Evolutionary conservation across 2,888 invertebrate species (phyloP), one percentile per base, ranked within the genome.

Genomic region (Clunio marinus): DNA sequence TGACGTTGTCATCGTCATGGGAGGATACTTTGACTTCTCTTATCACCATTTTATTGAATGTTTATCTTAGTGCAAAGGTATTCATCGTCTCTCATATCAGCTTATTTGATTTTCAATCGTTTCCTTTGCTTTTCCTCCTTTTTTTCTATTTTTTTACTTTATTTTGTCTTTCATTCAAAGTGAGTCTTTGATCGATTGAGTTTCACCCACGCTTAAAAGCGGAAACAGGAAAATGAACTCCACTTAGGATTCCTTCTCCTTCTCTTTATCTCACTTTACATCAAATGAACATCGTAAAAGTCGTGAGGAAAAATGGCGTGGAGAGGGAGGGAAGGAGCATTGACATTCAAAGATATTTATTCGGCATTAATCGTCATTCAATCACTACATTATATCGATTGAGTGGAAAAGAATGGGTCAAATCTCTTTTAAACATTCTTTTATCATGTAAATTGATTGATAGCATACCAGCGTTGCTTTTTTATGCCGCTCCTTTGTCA

Each of bases 371-470:
- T 57, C 57, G 57, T 27, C 57, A 57, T 57, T 57, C 27, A 57
- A 57, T 24, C 57, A 57, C 57, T 57, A 27, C 57, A 57, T 57
- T 57, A 57, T 57, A n/a, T 7, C 27, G 57, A 57, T 57, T 59
- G 28, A 28, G 35, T 7, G 59, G n/a, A 28, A n/a, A 46, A 46
- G 65, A 51, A 65, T 20, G n/a, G 28, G 35, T 55, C 55, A 55
- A 55, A 55, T 55, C 55, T 15, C n/a, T 22, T 22, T 55, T 13
- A 22, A 51, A 51, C 45, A 65, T 65, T 35, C 46, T 66, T 66
- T 66, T 66, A 66, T 66, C 66, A 66, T 66, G 66, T 55, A 66
- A 66, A 66, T 66, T 66, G 66, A 66, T 66, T 66, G 66, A 66
- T 66, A 46, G 66, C 51, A 32, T 27, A 28, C 66, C 66, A 66